Base-by-base conservation (phyloP, 1,140 invertebrate species). In the Drosophila pandora region DNA sequence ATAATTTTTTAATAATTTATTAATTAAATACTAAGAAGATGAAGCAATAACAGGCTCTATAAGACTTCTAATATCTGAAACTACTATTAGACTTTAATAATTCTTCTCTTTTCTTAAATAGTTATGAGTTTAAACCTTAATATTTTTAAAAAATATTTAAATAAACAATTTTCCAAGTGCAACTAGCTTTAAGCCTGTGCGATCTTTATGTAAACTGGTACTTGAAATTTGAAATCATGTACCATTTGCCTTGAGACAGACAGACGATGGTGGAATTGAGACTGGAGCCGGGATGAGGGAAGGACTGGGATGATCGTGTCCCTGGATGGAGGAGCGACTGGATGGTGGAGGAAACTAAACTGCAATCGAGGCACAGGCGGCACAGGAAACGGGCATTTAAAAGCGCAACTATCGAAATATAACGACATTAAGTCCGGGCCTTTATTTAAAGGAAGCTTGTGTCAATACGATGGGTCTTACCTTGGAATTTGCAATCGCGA, bases 201-300 rank as follows among this genome's bases (percentile, higher is more conserved):
- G 77, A 79, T 73, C 78, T 83, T 82, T 88, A 78, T 82, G 82
- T 88, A 89, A 88, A 88, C 83, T 88, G 83, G 83, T 88, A 88
- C 83, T 88, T 88, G 83, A 88, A 88, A 88, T 88, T 88, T 88
- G 84, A 88, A 88, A 88, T 88, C 83, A 88, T 88, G 83, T 88
- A 88, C 83, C 83, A 88, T 88, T 88, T 88, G 84, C 83, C 83
- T 88, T 88, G 83, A 88, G 79, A 75, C 48, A 68, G 76, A 63
- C 75, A 69, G 41, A 48, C 50, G 63, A 30, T 41, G 71, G 49
- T 28, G 71, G 54, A 52, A 41, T 30, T 63, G 67, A 37, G 73
- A 63, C 49, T 34, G 65, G 54, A 43, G 17, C 17, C 41, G 39
- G 30, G 71, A 55, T 34, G 37, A 17, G 45, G 25, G 25, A 32